Base-by-base conservation (phyloP, 2,888 invertebrate genomes). In the Mimumesa dahlbomi region DNA sequence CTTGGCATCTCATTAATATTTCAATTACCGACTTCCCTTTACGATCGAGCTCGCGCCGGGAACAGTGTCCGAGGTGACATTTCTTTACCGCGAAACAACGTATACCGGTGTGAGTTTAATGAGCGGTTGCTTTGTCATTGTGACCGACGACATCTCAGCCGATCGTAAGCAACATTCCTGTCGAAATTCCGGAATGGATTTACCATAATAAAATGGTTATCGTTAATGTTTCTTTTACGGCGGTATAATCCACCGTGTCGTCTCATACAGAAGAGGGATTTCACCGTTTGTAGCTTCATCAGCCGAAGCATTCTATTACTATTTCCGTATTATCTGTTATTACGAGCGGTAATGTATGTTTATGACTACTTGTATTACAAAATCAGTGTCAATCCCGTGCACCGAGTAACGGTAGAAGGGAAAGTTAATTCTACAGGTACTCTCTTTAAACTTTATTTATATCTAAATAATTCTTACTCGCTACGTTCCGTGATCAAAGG, bases 1-100 rank as follows among this genome's bases (percentile, higher is more conserved):
- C n/a, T 34, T 18, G 19, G 56, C 63, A 62, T 75, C 75, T 79
- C 68, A 79, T 79, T 77, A 79, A 77, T 77, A 79, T 79, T 79
- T 79, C 76, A 79, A 79, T 79, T 79, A 79, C 67, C 16, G 45
- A 43, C 62, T 53, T 19, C 57, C 67, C 42, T 79, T 76, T 76
- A 73, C 63, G 73, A 75, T 65, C 66, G 22, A 18, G 52, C n/a
- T n/a, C n/a, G n/a, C n/a, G n/a, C n/a, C n/a, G n/a, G n/a, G 16
- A 56, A 63, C 19, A 31, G 14, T n/a, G 29, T 56, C 25, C 14
- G 29, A 16, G 13, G 31, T 63, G 56, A 52, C 19, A 49, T 62
- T 63, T 67, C 29, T 50, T 56, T 56, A 19, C 63, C 29, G 31
- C 50, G 40, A 57, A 42, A 40, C 21, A 16, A 34, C 49, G 21